These are phyloP conservation scores for Spondyliosoma cantharus DNA, from an alignment of 2,797 vertebrate genomes.

Conservation along the genomic window DNA sequence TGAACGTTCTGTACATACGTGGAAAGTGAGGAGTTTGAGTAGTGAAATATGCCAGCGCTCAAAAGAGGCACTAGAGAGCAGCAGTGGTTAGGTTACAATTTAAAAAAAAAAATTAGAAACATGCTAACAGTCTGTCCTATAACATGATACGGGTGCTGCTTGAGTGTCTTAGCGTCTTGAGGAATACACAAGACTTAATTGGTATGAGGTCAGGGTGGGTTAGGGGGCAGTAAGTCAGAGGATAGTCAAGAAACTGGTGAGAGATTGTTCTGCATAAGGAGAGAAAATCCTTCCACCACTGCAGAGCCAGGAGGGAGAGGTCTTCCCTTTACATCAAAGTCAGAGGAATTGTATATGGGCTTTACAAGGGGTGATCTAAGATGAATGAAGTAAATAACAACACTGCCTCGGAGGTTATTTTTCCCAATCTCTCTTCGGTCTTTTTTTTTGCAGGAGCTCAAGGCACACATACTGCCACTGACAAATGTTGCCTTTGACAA, in stretches of 20 bases:
- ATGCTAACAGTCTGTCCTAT: not conserved
- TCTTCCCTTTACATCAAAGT: constrained; percentile 42
- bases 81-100: constrained; percentile 47
- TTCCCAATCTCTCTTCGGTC: constrained; percentile 25
- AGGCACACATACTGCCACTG: constrained; percentile 92
- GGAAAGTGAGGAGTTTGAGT: not conserved
- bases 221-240: not conserved
- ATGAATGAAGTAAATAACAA: constrained; percentile 53
- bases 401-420: constrained; percentile 17
- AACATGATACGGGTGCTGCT: not conserved
- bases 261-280: constrained; percentile 3
- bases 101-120: not conserved
- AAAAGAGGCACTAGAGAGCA: constrained; percentile 73
- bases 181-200: not conserved
- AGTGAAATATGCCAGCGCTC: constrained; percentile 12
- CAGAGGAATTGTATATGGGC: constrained; percentile 46
- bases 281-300: constrained; percentile 1
- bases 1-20: not conserved
- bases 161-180: not conserved
- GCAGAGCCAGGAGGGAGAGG: not conserved
- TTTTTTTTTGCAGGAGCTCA: constrained; percentile 85
- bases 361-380: constrained; percentile 45
- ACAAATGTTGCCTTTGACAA: constrained; percentile 99
- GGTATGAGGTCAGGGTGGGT: not conserved
- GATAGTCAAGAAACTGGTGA: constrained; percentile 1